Evolutionary conservation across 2,113 vertebrate genomes (phyloP).

Genomic region (Passer montanus): DNA sequence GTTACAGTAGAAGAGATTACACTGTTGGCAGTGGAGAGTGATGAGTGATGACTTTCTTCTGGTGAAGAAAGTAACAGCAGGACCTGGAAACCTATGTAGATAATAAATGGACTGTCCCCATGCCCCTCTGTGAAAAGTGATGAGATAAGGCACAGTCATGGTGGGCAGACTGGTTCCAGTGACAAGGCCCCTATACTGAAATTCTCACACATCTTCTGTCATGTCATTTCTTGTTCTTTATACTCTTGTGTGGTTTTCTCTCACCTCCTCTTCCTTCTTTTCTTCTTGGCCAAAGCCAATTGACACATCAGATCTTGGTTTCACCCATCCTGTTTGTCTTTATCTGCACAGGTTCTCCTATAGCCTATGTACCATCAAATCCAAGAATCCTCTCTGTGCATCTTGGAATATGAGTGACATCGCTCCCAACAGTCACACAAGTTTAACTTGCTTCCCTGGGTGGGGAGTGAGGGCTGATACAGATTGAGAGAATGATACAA

Average conservation of each 20-base stretch:
- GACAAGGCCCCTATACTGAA: not conserved
- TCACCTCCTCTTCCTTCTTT: not conserved
- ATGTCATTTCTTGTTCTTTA: not conserved
- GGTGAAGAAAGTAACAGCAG: not conserved
- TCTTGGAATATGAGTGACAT: not conserved
- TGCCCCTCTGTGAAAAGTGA: not conserved
- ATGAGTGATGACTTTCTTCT: conserved; percentile 1
- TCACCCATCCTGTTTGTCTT: not conserved
- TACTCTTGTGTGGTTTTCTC: not conserved
- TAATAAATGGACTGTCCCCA: not conserved
- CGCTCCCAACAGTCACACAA: not conserved
- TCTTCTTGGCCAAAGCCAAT: not conserved
- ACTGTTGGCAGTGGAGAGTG: not conserved
- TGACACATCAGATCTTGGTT: not conserved
- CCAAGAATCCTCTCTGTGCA: not conserved
- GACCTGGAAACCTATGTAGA: not conserved
- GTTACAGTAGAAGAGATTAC: conserved; percentile 13
- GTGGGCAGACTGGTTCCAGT: not conserved
- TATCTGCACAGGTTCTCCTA: not conserved
- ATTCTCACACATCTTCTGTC: not conserved
- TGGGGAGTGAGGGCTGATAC: not conserved
- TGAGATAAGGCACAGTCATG: not conserved
- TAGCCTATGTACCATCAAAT: not conserved
- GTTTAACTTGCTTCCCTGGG: not conserved
- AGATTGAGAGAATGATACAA: not conserved